These are phyloP conservation scores for Zelostemma sp. DNA, from an alignment of 1,140 invertebrate species.

Conservation along the genomic window DNA sequence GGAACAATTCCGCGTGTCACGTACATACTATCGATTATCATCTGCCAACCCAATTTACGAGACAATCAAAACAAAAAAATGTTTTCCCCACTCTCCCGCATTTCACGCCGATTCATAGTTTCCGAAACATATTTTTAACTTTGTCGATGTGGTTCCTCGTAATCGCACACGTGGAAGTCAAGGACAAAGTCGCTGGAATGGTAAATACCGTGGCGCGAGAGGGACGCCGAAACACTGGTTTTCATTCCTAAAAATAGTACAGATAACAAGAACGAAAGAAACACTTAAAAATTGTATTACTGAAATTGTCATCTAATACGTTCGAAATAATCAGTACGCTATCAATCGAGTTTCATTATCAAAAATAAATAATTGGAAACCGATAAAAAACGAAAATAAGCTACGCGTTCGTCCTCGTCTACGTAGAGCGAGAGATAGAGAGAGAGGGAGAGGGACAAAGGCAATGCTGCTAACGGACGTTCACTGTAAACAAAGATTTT, in stretches of 20 bases:
- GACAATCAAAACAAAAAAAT: background rate
- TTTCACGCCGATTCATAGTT: too few species aligned
- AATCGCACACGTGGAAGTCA: background rate
- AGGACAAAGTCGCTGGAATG: too few species aligned
- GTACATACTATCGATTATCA: constrained; percentile 6
- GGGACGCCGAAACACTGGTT: too few species aligned
- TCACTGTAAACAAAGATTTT: constrained; percentile 10
- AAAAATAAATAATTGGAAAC: background rate
- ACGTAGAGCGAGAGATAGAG: background rate
- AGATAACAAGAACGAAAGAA: too few species aligned
- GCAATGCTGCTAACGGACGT: too few species aligned
- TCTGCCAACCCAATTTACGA: background rate
- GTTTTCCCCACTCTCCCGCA: background rate
- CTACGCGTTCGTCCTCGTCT: background rate
- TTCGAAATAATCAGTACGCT: background rate
- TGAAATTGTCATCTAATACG: background rate
- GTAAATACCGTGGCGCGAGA: too few species aligned
- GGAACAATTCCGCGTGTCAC: background rate
- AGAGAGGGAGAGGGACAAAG: too few species aligned
- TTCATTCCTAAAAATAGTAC: too few species aligned
- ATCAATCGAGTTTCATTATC: too few species aligned
- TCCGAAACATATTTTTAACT: too few species aligned
- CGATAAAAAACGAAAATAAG: background rate
- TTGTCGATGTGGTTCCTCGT: background rate
- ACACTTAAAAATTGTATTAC: too few species aligned